Evolutionary conservation across 2,797 vertebrate species (phyloP), one percentile per base, ranked within the genome.

Genomic region (Helarctos malayanus): DNA sequence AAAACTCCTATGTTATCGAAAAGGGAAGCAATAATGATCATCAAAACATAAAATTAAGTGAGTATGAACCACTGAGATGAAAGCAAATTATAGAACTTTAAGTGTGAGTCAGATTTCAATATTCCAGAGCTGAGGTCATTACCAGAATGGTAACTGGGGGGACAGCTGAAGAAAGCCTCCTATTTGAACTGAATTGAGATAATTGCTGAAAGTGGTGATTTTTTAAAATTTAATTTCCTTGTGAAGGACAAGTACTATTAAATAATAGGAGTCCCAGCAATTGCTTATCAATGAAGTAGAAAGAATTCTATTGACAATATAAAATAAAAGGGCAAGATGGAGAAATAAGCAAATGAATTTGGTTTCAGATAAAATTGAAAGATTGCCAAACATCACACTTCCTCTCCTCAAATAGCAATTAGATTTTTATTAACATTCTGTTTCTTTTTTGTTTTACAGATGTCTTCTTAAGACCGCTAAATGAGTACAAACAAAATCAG

Each of bases 81-180:
- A 54, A 78, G 9, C 23, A 49, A 93, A 63, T 63, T 21, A 61
- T 21, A 78, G n/a, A 71, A 59, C 16, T 13, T 5, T 80, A 19
- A 32, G 10, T 59, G 16, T 57, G 80, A 87, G 21, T 57, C 69
- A 47, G 25, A 18, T 57, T 79, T 87, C 27, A 80, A 78, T 80
- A 49, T 38, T 84, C 27, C 14, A 11, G 45, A 65, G 14, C 14
- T 10, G 73, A 78, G 29, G 38, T 32, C 23, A 23, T 27, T 29
- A 23, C 61, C 59, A n/a, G 13, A 87, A 59, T 6, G 21, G 23
- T 0, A 0, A 21, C 0, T 5, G 0, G 12, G 2, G 4, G 19
- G 18, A 8, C 4, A 8, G 38, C 2, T 32, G 9, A 38, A 15
- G 2, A 29, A 12, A 4, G 0, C 23, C 0, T 54, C 15, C 18